phyloP scores from a whole-genome alignment of 2,888 invertebrate species.

The Habrosyne pyritoides region DNA sequence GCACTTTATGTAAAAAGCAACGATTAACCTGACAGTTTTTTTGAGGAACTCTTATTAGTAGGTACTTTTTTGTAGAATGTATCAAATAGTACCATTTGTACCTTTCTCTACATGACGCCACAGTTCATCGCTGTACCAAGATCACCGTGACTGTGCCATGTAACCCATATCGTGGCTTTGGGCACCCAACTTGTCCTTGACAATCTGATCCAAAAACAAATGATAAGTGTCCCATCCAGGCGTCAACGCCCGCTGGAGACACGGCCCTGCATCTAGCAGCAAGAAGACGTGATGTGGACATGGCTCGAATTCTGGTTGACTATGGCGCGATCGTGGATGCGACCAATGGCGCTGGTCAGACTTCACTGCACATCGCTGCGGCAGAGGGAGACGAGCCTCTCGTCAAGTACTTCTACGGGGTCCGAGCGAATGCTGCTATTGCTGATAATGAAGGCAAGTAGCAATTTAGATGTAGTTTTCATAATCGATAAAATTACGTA shows the following conservation, averaged over 20 bases:
- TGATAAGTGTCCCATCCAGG: conserved; percentile 62
- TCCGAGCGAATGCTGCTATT: conserved; percentile 96
- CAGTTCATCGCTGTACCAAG: not conserved
- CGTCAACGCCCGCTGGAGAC: conserved; percentile 93
- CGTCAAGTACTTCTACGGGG: conserved; percentile 97
- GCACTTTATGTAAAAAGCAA: not conserved
- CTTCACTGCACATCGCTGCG: conserved; percentile 97
- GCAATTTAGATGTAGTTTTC: not conserved
- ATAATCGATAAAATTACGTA: not conserved
- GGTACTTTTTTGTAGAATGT: too few species aligned
- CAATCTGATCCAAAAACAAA: conserved; percentile 12
- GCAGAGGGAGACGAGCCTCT: conserved; percentile 97
- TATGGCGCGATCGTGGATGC: conserved; percentile 96
- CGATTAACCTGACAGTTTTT: not conserved
- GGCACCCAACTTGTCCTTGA: conserved; percentile 9
- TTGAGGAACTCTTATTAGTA: not conserved
- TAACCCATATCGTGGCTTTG: not conserved
- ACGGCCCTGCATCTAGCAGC: conserved; percentile 97
- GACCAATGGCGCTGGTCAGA: conserved; percentile 97
- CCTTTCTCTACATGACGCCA: not conserved
- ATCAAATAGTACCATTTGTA: too few species aligned
- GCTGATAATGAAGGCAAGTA: conserved; percentile 93
- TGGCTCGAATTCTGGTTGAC: conserved; percentile 96
- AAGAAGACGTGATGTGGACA: conserved; percentile 95
- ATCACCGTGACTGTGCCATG: not conserved